Conservation (phyloP, 2,113 vertebrate species). For the Chlorodrepanis virens region DNA sequence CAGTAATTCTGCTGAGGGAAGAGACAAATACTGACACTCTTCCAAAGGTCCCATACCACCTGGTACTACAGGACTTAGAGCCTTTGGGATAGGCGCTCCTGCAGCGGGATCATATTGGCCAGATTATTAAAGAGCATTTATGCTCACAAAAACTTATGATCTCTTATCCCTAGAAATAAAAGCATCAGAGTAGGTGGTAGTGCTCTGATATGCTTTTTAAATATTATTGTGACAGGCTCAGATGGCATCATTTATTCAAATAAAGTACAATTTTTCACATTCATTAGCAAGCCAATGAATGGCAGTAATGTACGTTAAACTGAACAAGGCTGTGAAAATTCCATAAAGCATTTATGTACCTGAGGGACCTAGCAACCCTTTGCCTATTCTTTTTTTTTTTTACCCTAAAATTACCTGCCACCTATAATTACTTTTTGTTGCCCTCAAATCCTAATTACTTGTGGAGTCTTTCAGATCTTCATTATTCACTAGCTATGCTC, state of each 20-base stretch:
- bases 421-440: neutral
- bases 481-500: neutral
- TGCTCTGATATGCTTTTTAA: neutral
- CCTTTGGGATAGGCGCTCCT: neutral
- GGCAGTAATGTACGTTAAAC: neutral
- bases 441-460: neutral
- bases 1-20: neutral
- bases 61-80: neutral
- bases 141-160: neutral
- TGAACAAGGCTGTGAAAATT: neutral
- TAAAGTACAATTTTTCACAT: neutral
- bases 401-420: neutral
- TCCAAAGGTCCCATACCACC: neutral
- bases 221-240: neutral
- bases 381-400: neutral
- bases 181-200: neutral
- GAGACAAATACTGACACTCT: neutral
- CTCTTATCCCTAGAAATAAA: neutral
- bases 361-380: neutral
- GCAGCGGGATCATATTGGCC: neutral
- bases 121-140: neutral
- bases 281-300: neutral
- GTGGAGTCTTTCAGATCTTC: neutral
- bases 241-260: neutral
- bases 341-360: neutral